These are phyloP conservation scores for Sciurus vulgaris DNA, from an alignment of 2,797 vertebrate genomes.

Conservation along the genomic window DNA sequence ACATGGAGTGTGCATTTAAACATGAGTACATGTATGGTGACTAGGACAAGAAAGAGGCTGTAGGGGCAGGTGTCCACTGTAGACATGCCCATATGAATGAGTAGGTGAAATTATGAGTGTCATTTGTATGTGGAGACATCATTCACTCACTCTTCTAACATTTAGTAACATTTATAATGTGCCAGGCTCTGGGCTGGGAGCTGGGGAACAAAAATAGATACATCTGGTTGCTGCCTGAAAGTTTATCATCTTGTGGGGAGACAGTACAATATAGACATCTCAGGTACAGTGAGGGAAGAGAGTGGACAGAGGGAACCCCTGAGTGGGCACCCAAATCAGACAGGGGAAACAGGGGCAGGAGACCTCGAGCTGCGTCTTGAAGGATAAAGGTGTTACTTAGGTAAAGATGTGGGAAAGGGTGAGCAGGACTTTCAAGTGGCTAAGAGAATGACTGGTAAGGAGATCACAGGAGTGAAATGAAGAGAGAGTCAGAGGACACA, in stretches of 20 bases:
- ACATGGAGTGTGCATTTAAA: not conserved
- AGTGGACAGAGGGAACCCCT: not conserved
- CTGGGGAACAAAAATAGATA: not conserved
- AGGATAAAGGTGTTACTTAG: not conserved
- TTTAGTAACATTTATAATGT: not conserved
- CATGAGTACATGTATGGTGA: not conserved
- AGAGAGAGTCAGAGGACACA: not conserved
- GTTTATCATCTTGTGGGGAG: not conserved
- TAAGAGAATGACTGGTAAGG: not conserved
- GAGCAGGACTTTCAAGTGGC: not conserved
- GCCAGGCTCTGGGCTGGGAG: not conserved
- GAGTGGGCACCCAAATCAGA: not conserved
- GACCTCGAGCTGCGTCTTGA: not conserved
- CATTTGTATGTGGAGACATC: not conserved
- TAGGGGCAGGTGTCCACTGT: not conserved
- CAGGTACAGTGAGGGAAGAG: not conserved
- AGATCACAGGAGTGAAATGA: not conserved
- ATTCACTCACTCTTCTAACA: not conserved
- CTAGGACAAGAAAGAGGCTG: not conserved
- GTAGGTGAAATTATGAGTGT: not conserved
- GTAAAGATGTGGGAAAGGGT: not conserved
- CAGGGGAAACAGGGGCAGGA: not conserved
- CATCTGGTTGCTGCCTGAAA: not conserved
- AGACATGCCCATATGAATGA: not conserved
- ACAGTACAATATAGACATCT: not conserved